phyloP scores from a whole-genome alignment of 1,140 invertebrate genomes.

The Tetraneura akinire region DNA sequence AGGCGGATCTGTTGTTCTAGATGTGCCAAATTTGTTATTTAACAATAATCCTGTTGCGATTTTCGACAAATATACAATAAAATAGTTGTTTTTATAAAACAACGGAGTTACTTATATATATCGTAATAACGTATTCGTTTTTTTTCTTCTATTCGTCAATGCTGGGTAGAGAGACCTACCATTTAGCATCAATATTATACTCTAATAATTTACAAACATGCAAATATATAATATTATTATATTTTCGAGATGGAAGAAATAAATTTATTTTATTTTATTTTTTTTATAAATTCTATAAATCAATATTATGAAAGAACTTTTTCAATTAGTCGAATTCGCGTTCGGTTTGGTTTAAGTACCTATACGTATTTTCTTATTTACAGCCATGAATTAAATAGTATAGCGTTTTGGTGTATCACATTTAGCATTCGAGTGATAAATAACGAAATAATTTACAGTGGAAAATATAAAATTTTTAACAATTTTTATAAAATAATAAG shows the following conservation, averaged over 20 bases:
- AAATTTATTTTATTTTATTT: too few species aligned
- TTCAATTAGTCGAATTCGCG: not conserved
- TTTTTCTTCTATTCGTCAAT: not conserved
- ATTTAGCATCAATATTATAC: too few species aligned
- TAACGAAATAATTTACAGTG: not conserved
- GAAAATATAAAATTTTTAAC: not conserved
- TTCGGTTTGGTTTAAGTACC: not conserved
- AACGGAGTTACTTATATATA: too few species aligned
- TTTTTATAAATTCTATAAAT: not conserved
- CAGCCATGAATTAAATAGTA: not conserved
- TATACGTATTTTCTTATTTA: not conserved
- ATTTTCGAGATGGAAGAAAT: too few species aligned
- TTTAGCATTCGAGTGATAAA: not conserved
- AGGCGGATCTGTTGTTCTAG: slow-evolving; percentile 2
- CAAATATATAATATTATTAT: too few species aligned
- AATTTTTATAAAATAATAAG: slow-evolving; percentile 14
- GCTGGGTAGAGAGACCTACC: too few species aligned
- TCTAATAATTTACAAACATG: too few species aligned
- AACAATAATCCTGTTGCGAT: slow-evolving; percentile 5
- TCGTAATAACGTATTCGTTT: not conserved
- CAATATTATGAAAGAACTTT: slow-evolving; percentile 22
- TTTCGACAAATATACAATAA: not conserved
- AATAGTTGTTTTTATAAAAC: too few species aligned
- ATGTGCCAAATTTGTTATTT: slow-evolving; percentile 30
- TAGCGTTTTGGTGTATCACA: not conserved